Evolutionary conservation across 1,140 invertebrate species (phyloP).

Genomic region (Drosophila sucinea): DNA sequence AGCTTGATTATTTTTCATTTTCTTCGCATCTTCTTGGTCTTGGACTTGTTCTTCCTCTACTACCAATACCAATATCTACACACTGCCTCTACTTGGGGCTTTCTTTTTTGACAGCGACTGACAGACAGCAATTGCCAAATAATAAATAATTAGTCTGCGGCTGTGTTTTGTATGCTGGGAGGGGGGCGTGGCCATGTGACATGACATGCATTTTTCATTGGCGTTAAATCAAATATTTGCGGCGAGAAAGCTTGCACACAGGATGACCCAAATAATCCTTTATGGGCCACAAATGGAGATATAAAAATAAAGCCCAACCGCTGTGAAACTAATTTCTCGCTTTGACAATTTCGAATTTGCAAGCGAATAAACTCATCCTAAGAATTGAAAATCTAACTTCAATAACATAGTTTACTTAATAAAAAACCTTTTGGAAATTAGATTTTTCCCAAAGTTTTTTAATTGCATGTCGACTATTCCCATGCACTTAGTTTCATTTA

Average conservation of each 20-base stretch:
- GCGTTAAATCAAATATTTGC: constrained; percentile 76
- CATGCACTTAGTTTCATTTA: no score
- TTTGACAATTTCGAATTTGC: neutral
- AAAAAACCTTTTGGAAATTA: no score
- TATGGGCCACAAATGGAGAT: constrained; percentile 24
- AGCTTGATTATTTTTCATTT: constrained; percentile 38
- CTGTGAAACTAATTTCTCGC: no score
- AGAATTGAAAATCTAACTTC: neutral
- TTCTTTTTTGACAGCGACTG: constrained; percentile 73
- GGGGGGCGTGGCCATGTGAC: constrained; percentile 64
- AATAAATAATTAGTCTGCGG: constrained; percentile 77
- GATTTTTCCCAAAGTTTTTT: no score
- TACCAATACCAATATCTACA: neutral
- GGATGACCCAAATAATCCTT: constrained; percentile 52
- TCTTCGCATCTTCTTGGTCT: constrained; percentile 75
- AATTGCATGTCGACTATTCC: no score
- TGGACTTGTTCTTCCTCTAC: constrained; percentile 31
- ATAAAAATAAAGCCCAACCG: constrained; percentile 14
- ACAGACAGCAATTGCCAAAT: constrained; percentile 82
- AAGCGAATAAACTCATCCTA: no score
- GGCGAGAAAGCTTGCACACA: constrained; percentile 59
- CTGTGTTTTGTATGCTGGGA: constrained; percentile 3
- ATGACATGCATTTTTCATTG: constrained; percentile 67
- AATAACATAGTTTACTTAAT: no score
- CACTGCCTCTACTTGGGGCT: constrained; percentile 15